Evolutionary conservation across 2,113 vertebrate genomes (phyloP).

Genomic region (Oxygymnocypris stewartii): DNA sequence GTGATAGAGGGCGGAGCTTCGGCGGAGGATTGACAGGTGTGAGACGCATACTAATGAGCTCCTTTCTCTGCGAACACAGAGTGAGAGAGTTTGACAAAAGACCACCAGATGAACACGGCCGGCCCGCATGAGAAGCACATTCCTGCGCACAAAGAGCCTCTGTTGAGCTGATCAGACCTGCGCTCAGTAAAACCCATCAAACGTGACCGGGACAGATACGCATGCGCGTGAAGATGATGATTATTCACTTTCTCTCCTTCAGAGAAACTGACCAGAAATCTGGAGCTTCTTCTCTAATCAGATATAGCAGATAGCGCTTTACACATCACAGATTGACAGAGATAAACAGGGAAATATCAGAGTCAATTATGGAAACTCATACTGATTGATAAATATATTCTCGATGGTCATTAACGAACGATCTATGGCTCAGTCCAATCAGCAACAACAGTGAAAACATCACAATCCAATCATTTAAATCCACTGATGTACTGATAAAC

Average conservation of each 20-base stretch:
- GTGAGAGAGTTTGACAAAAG: conserved; percentile 72
- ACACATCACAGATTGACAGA: not conserved
- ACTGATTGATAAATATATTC: too few relatives aligned
- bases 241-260: not conserved
- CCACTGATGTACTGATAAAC: too few relatives aligned
- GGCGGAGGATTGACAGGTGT: conserved; percentile 64
- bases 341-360: too few relatives aligned
- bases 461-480: too few relatives aligned
- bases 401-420: too few relatives aligned
- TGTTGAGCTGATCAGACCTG: conserved; percentile 63
- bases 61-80: conserved; percentile 58
- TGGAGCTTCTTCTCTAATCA: not conserved
- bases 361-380: too few relatives aligned
- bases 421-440: too few relatives aligned
- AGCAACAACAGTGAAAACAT: too few relatives aligned
- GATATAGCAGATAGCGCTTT: not conserved
- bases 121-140: conserved; percentile 76
- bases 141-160: conserved; percentile 77
- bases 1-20: conserved; percentile 62
- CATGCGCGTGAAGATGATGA: not conserved
- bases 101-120: conserved; percentile 71
- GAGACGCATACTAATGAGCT: conserved; percentile 72
- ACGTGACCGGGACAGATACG: not conserved
- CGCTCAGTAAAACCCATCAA: not conserved
- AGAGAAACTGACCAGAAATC: not conserved